A percentile compares a stretch with the other conserved stretches of the same genome.
These are phyloP conservation scores for Heptranchias perlo DNA, from an alignment of 2,113 vertebrate species.

Conservation along the genomic window DNA sequence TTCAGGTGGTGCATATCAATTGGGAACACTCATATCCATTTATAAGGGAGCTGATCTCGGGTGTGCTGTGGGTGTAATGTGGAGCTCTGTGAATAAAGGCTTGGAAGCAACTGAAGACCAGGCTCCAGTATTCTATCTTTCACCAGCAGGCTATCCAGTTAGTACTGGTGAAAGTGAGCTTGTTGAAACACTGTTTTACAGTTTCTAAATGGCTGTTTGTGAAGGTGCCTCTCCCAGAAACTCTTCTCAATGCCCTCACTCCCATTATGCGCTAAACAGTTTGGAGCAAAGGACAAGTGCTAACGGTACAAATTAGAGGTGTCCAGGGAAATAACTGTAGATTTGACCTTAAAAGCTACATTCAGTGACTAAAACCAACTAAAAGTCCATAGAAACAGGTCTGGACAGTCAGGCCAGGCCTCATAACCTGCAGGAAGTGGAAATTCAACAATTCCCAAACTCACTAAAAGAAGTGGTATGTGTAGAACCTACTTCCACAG, in stretches of 20 bases:
- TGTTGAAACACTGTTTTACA: neutral
- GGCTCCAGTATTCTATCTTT: too few relatives aligned
- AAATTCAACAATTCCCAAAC: neutral
- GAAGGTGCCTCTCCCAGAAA: neutral
- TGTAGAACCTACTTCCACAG: neutral
- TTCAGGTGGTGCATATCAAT: too few relatives aligned
- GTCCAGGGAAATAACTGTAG: neutral
- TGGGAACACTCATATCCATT: too few relatives aligned
- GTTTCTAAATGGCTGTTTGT: neutral
- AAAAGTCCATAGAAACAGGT: neutral
- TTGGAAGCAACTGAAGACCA: too few relatives aligned
- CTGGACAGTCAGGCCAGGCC: neutral
- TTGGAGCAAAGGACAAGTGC: neutral
- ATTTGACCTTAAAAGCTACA: neutral
- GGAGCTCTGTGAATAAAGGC: too few relatives aligned
- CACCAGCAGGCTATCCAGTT: too few relatives aligned
- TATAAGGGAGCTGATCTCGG: too few relatives aligned
- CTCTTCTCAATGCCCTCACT: neutral
- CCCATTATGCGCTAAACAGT: neutral
- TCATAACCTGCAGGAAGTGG: neutral
- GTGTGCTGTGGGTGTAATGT: too few relatives aligned
- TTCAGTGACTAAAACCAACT: neutral
- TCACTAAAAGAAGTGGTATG: neutral
- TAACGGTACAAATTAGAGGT: neutral
- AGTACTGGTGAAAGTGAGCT: neutral